Conservation (phyloP, 2,797 vertebrate species). For the Squalus acanthias region DNA sequence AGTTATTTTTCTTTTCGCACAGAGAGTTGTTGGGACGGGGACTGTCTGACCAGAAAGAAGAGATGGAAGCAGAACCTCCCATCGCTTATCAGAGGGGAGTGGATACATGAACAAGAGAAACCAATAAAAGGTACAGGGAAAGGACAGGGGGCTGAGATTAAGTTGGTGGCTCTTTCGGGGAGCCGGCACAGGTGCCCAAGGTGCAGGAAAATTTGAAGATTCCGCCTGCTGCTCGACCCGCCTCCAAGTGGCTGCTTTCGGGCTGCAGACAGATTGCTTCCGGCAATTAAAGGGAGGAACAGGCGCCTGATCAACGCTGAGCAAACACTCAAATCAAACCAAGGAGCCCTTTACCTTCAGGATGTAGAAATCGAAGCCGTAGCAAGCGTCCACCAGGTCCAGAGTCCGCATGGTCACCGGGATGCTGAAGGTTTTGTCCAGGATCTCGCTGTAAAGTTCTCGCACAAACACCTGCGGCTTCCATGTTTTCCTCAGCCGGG, state of each 20-base stretch:
- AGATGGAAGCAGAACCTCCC: too few relatives aligned
- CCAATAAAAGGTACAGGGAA: too few relatives aligned
- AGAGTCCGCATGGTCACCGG: conserved; percentile 76
- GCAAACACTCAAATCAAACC: background rate
- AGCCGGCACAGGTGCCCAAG: too few relatives aligned
- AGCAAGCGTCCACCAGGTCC: conserved; percentile 78
- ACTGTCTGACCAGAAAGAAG: too few relatives aligned
- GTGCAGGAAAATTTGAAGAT: too few relatives aligned
- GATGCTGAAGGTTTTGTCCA: conserved; percentile 74
- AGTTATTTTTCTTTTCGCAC: too few relatives aligned
- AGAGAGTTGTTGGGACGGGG: too few relatives aligned
- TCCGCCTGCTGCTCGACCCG: too few relatives aligned
- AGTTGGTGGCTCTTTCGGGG: too few relatives aligned
- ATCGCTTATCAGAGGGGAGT: too few relatives aligned
- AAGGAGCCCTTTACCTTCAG: conserved; percentile 63
- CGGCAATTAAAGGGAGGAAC: background rate
- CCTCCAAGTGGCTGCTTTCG: background rate
- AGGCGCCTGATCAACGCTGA: background rate
- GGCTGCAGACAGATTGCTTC: background rate
- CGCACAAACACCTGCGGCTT: conserved; percentile 79
- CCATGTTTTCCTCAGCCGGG: conserved; percentile 74
- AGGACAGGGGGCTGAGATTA: too few relatives aligned
- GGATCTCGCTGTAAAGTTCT: conserved; percentile 88
- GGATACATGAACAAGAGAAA: too few relatives aligned
- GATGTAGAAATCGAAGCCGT: conserved; percentile 89